Evolutionary conservation across 2,888 invertebrate genomes (phyloP), one percentile per base, ranked within the genome.

Genomic region (Nomada lathburiana): DNA sequence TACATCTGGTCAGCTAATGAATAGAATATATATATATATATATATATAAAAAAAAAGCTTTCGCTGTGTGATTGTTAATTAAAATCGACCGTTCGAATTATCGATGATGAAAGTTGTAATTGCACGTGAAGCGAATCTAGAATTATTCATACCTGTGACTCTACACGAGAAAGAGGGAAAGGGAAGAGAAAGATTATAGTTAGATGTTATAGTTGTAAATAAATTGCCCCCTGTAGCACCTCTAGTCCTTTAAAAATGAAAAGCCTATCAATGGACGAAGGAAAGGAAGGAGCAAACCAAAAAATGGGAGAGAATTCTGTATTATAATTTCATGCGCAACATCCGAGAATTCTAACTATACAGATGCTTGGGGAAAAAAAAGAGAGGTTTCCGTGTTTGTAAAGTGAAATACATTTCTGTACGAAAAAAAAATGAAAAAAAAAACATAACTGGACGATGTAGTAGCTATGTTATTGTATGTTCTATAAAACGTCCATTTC

Each of bases 131-230:
- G n/a, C 36, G 53, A 65, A 60, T 64, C 10, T 60, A 36, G 20
- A 42, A 67, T 60, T 36, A 52, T 52, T 64, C 64, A 44, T 53
- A 73, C 50, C 44, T 60, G 60, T 47, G 29, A 53, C 53, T 52
- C 29, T 11, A 3, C 36, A 59, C 18, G 44, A 72, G 55, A 59
- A 18, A n/a, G 52, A 16, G 13, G 3, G 57, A 29, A 20, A 2
- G 16, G 4, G 16, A 50, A 57, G 11, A 29, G 29, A 65, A n/a
- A 2, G 26, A 70, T 76, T 74, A 74, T 70, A 59, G 60, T 75
- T 36, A 75, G 69, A 55, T 16, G 36, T 62, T 70, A 80, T 79
- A 82, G 52, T 55, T 81, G 75, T 75, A 82, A 71, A 82, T 81
- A 81, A 80, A 80, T 63, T 50, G 47, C 62, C 80, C 79, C 67